A percentile compares a stretch with the other conserved stretches of the same genome.
phyloP scores from a whole-genome alignment of 2,888 invertebrate genomes.

The Caenorhabditis uteleia region DNA sequence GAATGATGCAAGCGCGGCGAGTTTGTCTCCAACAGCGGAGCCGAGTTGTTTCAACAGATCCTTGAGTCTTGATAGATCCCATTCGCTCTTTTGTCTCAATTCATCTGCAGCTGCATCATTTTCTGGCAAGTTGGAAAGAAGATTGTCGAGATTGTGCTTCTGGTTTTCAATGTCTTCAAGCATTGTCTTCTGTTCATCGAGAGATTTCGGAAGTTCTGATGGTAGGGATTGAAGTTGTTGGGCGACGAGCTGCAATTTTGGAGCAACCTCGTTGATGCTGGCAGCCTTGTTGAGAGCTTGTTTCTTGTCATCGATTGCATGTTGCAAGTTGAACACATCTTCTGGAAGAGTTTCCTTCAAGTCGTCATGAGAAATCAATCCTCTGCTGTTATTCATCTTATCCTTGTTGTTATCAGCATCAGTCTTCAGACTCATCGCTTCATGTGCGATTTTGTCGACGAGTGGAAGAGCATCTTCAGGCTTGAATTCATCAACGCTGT shows the following conservation, averaged over 20 bases:
- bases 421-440: constrained; percentile 12
- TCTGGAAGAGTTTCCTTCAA: constrained; percentile 33
- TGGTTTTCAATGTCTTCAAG: constrained; percentile 45
- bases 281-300: constrained; percentile 35
- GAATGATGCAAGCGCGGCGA: constrained; percentile 53
- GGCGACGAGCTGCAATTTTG: constrained; percentile 40
- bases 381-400: constrained; percentile 1
- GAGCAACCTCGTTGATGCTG: constrained; percentile 41
- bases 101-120: constrained; percentile 41
- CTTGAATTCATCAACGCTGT: constrained; percentile 1
- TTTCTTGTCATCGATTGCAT: constrained; percentile 37
- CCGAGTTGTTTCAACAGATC: constrained; percentile 46
- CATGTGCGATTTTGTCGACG: constrained; percentile 17
- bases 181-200: constrained; percentile 43
- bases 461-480: constrained; percentile 9
- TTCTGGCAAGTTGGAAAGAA: constrained; percentile 38
- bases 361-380: constrained; percentile 25
- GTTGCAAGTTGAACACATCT: constrained; percentile 25
- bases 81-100: constrained; percentile 45
- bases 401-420: constrained; percentile 13
- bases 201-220: constrained; percentile 28
- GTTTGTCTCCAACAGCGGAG: constrained; percentile 50
- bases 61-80: constrained; percentile 51
- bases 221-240: constrained; percentile 40
- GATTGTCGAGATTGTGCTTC: constrained; percentile 42